phyloP scores from a whole-genome alignment of 2,113 vertebrate genomes.

The Sylvicapra grimmia region DNA sequence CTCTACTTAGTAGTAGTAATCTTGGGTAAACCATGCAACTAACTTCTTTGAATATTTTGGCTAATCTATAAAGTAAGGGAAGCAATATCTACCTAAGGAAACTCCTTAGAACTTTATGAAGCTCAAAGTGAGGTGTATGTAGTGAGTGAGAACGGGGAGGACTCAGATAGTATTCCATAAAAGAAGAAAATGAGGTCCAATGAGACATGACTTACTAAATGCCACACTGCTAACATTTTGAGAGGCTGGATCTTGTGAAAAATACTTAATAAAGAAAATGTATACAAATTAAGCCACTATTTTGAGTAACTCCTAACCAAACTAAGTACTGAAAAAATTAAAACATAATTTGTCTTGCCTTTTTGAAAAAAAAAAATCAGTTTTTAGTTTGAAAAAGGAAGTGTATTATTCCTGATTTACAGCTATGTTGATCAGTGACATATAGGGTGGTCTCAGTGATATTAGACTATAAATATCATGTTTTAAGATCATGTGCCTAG shows the following conservation, averaged over 20 bases:
- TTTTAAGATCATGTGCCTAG: neutral
- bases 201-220: neutral
- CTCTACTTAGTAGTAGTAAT: neutral
- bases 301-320: neutral
- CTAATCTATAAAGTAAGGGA: neutral
- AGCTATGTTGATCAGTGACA: neutral
- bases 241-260: neutral
- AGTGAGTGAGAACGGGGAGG: neutral
- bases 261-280: neutral
- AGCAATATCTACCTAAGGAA: neutral
- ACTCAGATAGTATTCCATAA: neutral
- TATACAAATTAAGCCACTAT: neutral
- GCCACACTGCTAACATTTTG: neutral
- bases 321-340: slow-evolving; percentile 20
- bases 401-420: neutral
- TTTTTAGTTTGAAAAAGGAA: neutral
- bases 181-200: neutral
- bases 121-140: neutral
- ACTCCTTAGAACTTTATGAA: neutral
- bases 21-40: neutral
- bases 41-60: neutral
- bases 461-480: neutral
- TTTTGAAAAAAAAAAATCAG: neutral
- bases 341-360: neutral
- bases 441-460: neutral